These are phyloP conservation scores for Oegoconia quadripuncta DNA, from an alignment of 2,888 invertebrate species.

Conservation along the genomic window DNA sequence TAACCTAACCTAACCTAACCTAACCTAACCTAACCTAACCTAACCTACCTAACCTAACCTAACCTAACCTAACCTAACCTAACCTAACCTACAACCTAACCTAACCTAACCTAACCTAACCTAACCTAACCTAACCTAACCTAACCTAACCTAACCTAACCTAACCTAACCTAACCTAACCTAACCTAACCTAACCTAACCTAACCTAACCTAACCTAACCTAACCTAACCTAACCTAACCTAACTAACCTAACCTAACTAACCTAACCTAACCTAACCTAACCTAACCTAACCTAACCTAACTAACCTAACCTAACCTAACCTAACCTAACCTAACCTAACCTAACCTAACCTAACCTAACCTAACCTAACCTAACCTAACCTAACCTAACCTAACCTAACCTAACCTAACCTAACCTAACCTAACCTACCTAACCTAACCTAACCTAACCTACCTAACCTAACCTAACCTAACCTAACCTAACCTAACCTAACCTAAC, in stretches of 20 bases:
- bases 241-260: slow-evolving; percentile 22
- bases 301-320: slow-evolving; percentile 21
- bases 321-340: slow-evolving; percentile 25
- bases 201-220: slow-evolving; percentile 23
- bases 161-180: slow-evolving; percentile 23
- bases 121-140: slow-evolving; percentile 25
- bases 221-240: slow-evolving; percentile 21
- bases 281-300: slow-evolving; percentile 18
- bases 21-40: slow-evolving; percentile 15
- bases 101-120: slow-evolving; percentile 27
- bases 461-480: slow-evolving; percentile 21
- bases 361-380: slow-evolving; percentile 25
- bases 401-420: slow-evolving; percentile 22
- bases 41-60: slow-evolving; percentile 16
- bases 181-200: slow-evolving; percentile 23
- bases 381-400: slow-evolving; percentile 24
- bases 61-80: slow-evolving; percentile 18
- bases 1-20: slow-evolving; percentile 15
- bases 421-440: slow-evolving; percentile 20
- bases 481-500: slow-evolving; percentile 24
- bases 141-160: slow-evolving; percentile 24
- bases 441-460: slow-evolving; percentile 19
- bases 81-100: slow-evolving; percentile 25
- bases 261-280: slow-evolving; percentile 21
- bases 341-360: slow-evolving; percentile 23